phyloP scores from a whole-genome alignment of 2,888 invertebrate species.

The Anthophora plumipes region DNA sequence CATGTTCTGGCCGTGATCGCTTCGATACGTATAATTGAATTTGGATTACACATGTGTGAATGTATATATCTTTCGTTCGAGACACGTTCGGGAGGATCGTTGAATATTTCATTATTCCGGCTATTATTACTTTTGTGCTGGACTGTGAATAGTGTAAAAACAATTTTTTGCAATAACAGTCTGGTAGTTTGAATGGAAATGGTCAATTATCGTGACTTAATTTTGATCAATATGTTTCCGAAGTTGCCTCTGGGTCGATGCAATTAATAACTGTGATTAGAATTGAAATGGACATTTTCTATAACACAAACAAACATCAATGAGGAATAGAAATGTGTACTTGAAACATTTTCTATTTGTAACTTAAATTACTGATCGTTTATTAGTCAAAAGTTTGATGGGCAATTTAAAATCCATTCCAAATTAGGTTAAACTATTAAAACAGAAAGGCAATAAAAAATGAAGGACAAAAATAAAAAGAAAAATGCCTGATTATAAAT shows the following conservation, averaged over 20 bases:
- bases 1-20: background rate
- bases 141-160: background rate
- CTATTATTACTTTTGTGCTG: constrained; percentile 8
- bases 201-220: constrained; percentile 3
- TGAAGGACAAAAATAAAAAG: no score
- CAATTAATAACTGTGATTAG: background rate
- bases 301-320: background rate
- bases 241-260: background rate
- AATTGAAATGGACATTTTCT: background rate
- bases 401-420: no score
- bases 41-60: background rate
- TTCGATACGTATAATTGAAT: constrained; percentile 3
- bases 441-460: no score
- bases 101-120: background rate
- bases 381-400: no score
- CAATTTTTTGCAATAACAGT: background rate
- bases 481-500: no score
- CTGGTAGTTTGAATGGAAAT: background rate
- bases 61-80: background rate
- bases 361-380: no score
- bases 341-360: no score
- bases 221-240: background rate
- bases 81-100: background rate
- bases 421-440: no score
- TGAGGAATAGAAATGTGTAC: background rate